These are phyloP conservation scores for Ceratothoa steindachneri DNA, from an alignment of 2,888 invertebrate species.

Conservation along the genomic window DNA sequence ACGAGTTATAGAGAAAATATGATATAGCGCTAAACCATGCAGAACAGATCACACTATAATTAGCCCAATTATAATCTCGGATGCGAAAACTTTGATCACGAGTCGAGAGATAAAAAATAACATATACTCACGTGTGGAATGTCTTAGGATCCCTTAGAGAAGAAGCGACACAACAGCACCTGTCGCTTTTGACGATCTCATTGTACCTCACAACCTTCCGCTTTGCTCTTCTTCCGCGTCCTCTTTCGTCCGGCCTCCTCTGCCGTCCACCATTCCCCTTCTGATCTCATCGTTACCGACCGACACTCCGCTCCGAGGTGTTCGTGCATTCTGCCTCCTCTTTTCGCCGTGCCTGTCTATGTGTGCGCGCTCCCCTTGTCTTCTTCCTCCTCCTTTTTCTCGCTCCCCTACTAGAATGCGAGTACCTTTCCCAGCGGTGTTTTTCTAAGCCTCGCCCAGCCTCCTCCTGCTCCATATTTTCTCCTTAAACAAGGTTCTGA, in stretches of 20 bases:
- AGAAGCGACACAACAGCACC: background rate
- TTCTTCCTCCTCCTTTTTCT: background rate
- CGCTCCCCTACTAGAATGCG: background rate
- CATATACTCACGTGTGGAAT: background rate
- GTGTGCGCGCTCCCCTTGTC: background rate
- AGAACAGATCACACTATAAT: too few species aligned
- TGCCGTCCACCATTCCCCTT: background rate
- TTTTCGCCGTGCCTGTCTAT: slow-evolving; percentile 1
- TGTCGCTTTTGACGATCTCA: background rate
- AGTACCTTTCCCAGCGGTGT: slow-evolving; percentile 5
- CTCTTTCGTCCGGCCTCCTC: background rate
- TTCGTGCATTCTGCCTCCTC: background rate
- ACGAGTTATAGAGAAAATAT: too few species aligned
- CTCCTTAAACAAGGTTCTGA: background rate
- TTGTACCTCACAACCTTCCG: background rate
- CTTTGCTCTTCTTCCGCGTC: background rate
- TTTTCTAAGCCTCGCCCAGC: slow-evolving; percentile 7
- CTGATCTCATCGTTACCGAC: background rate
- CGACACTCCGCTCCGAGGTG: background rate
- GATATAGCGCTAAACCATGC: too few species aligned
- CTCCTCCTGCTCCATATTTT: background rate
- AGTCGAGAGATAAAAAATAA: too few species aligned
- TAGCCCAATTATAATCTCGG: too few species aligned
- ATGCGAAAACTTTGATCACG: too few species aligned
- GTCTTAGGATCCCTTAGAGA: background rate